A percentile compares a stretch with the other conserved stretches of the same genome.
These are phyloP conservation scores for Sterna hirundo DNA, from an alignment of 2,113 vertebrate species.

Conservation along the genomic window DNA sequence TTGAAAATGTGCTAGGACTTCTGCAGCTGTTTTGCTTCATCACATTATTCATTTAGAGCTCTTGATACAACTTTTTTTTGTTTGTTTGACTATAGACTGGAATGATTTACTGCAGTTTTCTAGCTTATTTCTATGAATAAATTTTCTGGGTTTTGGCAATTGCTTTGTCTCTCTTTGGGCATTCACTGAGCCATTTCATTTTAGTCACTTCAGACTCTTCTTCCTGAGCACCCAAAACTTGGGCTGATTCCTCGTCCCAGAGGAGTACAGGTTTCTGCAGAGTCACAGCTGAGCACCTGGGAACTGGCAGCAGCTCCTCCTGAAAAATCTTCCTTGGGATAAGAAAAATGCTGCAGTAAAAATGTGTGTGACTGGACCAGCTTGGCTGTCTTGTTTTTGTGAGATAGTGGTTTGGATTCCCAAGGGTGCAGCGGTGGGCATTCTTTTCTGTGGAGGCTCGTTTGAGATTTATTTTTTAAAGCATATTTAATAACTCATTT, in stretches of 20 bases:
- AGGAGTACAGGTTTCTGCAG: not conserved
- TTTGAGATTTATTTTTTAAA: not conserved
- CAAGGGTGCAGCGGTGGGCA: not conserved
- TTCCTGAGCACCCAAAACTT: not conserved
- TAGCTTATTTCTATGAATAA: not conserved
- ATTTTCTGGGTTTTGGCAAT: not conserved
- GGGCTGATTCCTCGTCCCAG: not conserved
- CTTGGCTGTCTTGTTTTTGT: accelerated
- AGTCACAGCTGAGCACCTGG: not conserved
- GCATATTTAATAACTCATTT: not conserved
- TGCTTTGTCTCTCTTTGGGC: not conserved
- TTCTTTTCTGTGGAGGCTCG: not conserved
- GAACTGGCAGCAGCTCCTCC: not conserved
- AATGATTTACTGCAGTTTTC: not conserved
- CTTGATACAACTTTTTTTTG: not conserved
- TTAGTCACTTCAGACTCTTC: not conserved
- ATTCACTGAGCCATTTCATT: not conserved
- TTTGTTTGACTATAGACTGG: not conserved
- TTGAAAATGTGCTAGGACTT: not conserved
- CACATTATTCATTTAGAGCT: not conserved
- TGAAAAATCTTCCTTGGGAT: not conserved
- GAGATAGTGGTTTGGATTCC: not conserved
- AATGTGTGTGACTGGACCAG: not conserved
- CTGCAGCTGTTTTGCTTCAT: not conserved
- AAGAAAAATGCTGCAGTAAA: not conserved